A percentile compares a stretch with the other conserved stretches of the same genome.
Conservation (phyloP, 1,140 invertebrate species). For the Venturia canescens region DNA sequence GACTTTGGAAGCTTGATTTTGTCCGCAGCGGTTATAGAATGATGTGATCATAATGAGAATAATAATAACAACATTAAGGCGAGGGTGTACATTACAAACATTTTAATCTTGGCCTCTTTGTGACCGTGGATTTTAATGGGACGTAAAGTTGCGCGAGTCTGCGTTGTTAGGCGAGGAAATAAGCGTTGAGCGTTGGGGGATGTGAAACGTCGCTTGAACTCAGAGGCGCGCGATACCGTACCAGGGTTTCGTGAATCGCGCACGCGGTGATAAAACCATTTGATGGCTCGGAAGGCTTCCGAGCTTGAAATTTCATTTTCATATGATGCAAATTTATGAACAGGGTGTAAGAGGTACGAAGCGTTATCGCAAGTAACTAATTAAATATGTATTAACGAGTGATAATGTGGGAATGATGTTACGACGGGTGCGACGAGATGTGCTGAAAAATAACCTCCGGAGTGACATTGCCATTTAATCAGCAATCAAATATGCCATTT, state of each 20-base stretch:
- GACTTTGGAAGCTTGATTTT: background rate
- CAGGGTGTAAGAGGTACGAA: too few species aligned
- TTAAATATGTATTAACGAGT: constrained; percentile 9
- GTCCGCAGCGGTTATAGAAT: too few species aligned
- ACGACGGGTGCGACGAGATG: background rate
- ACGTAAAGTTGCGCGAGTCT: constrained; percentile 25
- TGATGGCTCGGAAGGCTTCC: background rate
- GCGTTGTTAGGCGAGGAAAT: background rate
- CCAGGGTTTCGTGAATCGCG: background rate
- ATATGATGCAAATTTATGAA: constrained; percentile 26
- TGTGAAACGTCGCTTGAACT: constrained; percentile 13
- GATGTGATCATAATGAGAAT: constrained; percentile 4
- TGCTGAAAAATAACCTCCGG: background rate
- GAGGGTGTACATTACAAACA: background rate
- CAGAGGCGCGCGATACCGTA: background rate
- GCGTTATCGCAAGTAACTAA: background rate
- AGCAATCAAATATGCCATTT: background rate
- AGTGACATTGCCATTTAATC: background rate
- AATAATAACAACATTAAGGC: constrained; percentile 9
- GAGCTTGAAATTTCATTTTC: constrained; percentile 27
- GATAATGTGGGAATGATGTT: background rate
- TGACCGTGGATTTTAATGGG: background rate
- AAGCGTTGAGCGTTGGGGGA: constrained; percentile 27
- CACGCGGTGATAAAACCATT: constrained; percentile 14
- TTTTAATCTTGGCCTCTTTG: constrained; percentile 21